phyloP scores from a whole-genome alignment of 1,140 invertebrate genomes.

The Drosophila mauritiana region DNA sequence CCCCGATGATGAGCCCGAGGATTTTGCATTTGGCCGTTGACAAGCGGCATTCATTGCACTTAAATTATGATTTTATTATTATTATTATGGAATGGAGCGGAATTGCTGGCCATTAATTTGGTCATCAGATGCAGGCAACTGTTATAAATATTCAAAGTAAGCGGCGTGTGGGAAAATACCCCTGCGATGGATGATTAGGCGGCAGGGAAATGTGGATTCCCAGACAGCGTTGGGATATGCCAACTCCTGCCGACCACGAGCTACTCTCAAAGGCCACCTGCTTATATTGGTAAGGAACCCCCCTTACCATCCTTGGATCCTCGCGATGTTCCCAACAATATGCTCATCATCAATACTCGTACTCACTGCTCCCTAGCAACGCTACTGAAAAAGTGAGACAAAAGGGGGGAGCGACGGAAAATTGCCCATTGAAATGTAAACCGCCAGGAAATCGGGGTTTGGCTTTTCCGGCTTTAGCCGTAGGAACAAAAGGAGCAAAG shows the following conservation, averaged over 20 bases:
- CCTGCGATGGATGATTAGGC: slow-evolving; percentile 2
- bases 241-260: neutral
- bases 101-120: slow-evolving; percentile 71
- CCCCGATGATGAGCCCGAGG: slow-evolving; percentile 42
- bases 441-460: slow-evolving; percentile 82
- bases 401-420: slow-evolving; percentile 48
- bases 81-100: slow-evolving; percentile 59
- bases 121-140: slow-evolving; percentile 72
- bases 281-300: neutral
- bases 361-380: slow-evolving; percentile 61
- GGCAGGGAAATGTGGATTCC: neutral
- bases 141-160: slow-evolving; percentile 64
- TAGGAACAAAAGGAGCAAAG: slow-evolving; percentile 56
- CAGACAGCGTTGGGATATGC: neutral
- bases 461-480: slow-evolving; percentile 77
- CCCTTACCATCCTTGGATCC: neutral
- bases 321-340: slow-evolving; percentile 27
- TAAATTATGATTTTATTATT: slow-evolving; percentile 84
- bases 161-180: slow-evolving; percentile 38
- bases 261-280: slow-evolving; percentile 33
- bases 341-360: slow-evolving; percentile 40
- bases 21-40: slow-evolving; percentile 71
- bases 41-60: slow-evolving; percentile 78
- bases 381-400: slow-evolving; percentile 12
- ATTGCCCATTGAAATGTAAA: slow-evolving; percentile 83